Base-by-base conservation (phyloP, 2,888 invertebrate species). In the Adineta ricciae region DNA sequence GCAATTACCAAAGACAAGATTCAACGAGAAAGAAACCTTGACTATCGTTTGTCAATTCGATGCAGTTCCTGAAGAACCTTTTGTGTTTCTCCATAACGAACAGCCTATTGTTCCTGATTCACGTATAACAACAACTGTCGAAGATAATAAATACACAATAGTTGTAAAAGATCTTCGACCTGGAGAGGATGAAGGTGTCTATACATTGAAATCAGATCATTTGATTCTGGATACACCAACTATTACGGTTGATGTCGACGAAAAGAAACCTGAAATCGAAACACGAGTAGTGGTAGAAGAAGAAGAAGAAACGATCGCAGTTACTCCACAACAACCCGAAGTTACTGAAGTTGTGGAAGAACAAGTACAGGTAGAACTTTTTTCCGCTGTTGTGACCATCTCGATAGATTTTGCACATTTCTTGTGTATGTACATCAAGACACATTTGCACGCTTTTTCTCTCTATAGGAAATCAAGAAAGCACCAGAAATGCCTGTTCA, bases 131-230 rank as follows among this genome's bases (percentile, higher is more conserved):
- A 73, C 38, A 19, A 32, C 54, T 27, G 3, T 36, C 8, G 73
- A 73, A 32, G 85, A 83, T 32, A 85, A 72, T 52, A 73, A 41
- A 36, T 73, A 73, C 24, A 73, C 73, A 8, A 36, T 73, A 3
- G 16, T 38, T 3, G 38, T 73, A 38, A 73, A 73, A 73, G 38
- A 73, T 38, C 38, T 73, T 36, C 16, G 24, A 16, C 73, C 73
- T 19, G 38, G 21, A 0, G 36, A 38, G 27, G 38, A 73, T 38
- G 73, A 38, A 38, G 73, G 73, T 73, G 73, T 73, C 19, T 73
- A 73, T 24, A 38, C 73, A 73, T 38, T 73, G 2, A 73, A 73
- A 73, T 38, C 36, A 7, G 36, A 16, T 14, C 73, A 73, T 73
- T 38, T 73, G 36, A 38, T 73, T 73, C 38, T 73, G 1, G 38